phyloP scores from a whole-genome alignment of 2,113 vertebrate species.

The Sylvilagus bachmani region DNA sequence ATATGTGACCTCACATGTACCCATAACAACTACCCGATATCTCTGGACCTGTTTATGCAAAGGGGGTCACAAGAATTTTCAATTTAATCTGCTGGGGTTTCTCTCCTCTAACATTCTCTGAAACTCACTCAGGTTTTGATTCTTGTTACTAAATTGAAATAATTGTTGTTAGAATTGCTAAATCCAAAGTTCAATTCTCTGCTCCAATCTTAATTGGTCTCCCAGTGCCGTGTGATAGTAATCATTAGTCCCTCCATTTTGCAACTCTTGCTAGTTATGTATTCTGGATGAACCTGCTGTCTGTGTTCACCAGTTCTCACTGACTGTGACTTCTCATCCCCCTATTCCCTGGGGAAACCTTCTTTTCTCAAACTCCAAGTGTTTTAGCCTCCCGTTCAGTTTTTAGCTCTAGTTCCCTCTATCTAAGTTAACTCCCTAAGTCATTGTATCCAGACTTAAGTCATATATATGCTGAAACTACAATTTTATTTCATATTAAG shows the following conservation, averaged over 20 bases:
- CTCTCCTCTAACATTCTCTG: background rate
- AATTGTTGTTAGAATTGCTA: background rate
- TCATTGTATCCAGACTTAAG: background rate
- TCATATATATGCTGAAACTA: background rate
- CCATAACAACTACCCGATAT: background rate
- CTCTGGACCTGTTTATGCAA: background rate
- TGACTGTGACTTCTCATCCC: background rate
- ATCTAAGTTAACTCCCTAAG: background rate
- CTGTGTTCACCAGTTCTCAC: background rate
- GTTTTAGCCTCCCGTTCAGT: background rate
- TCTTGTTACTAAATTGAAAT: background rate
- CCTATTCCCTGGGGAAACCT: background rate
- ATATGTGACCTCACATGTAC: background rate
- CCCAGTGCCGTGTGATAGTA: background rate
- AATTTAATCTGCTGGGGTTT: background rate
- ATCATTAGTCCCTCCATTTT: background rate
- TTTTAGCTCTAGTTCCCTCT: background rate
- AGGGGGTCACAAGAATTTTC: background rate
- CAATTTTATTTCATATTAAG: no score
- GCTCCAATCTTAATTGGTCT: background rate
- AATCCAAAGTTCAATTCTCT: background rate
- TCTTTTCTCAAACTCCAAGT: background rate
- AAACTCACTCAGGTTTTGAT: background rate
- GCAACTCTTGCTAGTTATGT: background rate
- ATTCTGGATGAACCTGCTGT: background rate